phyloP scores from a whole-genome alignment of 2,797 vertebrate species.

The Tauraco hartlaubi region DNA sequence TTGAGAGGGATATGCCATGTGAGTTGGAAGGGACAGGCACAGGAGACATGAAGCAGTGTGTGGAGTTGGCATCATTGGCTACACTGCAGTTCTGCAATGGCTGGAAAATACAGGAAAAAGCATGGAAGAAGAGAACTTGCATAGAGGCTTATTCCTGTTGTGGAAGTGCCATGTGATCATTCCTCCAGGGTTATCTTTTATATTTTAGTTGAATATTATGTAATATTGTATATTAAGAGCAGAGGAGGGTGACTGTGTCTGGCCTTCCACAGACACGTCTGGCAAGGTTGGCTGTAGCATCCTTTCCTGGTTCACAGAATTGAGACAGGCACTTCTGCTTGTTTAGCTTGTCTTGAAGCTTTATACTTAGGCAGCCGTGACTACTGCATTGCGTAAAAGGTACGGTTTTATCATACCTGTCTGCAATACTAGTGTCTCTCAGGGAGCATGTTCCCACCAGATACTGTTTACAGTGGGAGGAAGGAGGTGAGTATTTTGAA shows the following conservation, averaged over 20 bases:
- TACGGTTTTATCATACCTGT: neutral
- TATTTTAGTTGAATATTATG: neutral
- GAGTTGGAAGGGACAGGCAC: neutral
- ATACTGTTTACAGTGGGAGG: neutral
- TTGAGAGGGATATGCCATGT: neutral
- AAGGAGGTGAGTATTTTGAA: neutral
- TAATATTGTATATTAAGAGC: neutral
- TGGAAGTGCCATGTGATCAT: rapidly evolving
- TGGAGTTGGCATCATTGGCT: neutral
- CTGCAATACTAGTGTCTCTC: neutral
- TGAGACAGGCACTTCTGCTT: neutral
- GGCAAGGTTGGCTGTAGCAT: neutral
- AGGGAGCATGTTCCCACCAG: neutral
- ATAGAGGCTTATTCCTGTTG: neutral
- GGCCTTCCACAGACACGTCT: neutral
- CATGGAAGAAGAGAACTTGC: neutral
- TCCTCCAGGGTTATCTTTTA: neutral
- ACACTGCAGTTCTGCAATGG: neutral
- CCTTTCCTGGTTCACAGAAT: neutral
- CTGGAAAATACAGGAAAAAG: neutral
- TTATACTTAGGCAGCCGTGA: neutral
- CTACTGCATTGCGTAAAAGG: neutral
- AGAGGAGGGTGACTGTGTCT: neutral
- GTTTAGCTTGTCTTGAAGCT: neutral
- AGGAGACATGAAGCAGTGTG: rapidly evolving